Evolutionary conservation across 2,888 invertebrate species (phyloP), one percentile per base, ranked within the genome.

Genomic region (Hypomecis atomaria): DNA sequence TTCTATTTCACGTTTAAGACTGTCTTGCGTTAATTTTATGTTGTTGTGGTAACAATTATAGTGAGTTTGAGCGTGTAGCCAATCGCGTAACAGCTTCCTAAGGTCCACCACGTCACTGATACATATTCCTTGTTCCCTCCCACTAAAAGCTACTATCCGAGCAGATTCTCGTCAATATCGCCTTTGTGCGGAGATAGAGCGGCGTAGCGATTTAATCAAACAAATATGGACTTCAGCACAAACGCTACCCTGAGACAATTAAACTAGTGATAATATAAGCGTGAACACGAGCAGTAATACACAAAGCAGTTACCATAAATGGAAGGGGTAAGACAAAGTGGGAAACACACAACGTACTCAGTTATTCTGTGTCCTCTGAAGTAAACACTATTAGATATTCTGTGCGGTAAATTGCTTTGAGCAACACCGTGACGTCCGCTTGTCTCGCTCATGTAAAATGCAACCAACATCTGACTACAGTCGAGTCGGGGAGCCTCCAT

Each of bases 331-430:
- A 33, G 55, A 59, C 55, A 56, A 50, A 54, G 50, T 50, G 47
- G 23, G 53, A 36, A 11, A 13, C 4, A 40, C 53, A 44, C 33
- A 40, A 38, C 52, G 40, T 10, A 40, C 52, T 52, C 40, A 52
- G 52, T 10, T 52, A 52, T 52, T 52, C 40, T 6, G 13, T 38
- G 8, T 38, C 9, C 33, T 10, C 10, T 37, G 10, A 50, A 54
- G 40, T 48, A 50, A 10, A 59, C 57, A 37, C 48, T 50, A 62
- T 52, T 10, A 45, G 33, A 40, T 49, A 50, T 62, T 47, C 47
- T 42, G 37, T 57, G 57, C 59, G 52, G 54, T 60, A 54, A 59
- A 66, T 66, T 37, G 60, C 71, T 70, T 68, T 69, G 69, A 70
- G 67, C 67, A 43, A 37, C 23, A 54, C 42, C 68, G 67, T 70